phyloP scores from a whole-genome alignment of 2,797 vertebrate genomes.

The Pangasius djambal region DNA sequence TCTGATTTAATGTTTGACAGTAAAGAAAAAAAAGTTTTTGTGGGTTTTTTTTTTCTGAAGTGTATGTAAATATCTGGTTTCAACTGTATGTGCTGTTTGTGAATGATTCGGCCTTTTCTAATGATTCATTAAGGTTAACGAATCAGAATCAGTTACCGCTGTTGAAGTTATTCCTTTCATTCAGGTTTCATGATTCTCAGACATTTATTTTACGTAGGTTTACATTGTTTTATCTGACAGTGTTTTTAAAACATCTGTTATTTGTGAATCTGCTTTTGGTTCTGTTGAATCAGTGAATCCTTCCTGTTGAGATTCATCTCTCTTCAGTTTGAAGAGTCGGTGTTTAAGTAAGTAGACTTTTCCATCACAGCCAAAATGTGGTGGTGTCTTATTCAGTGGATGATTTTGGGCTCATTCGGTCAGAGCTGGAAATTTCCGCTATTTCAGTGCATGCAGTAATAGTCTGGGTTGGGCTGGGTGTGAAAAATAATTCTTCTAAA shows the following conservation, averaged over 20 bases:
- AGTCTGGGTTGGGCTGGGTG: slow-evolving; percentile 24
- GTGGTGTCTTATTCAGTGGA: neutral
- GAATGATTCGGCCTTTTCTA: no score
- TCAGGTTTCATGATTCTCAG: neutral
- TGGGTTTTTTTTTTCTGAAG: no score
- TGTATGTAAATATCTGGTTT: no score
- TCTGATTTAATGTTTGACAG: no score
- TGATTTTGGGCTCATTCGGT: neutral
- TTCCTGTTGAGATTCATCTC: no score
- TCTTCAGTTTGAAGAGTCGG: neutral
- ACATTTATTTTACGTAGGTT: no score
- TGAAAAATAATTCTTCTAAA: slow-evolving; percentile 3
- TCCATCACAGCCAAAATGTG: neutral
- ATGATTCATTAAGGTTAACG: neutral
- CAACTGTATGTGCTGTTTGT: neutral
- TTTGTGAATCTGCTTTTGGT: neutral
- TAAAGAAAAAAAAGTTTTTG: no score
- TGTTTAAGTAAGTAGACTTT: neutral
- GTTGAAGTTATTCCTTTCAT: neutral
- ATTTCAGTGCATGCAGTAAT: slow-evolving; percentile 5
- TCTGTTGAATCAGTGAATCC: neutral
- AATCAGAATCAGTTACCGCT: neutral
- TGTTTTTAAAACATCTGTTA: neutral
- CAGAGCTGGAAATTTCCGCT: slow-evolving; percentile 26
- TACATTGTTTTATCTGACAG: neutral